These are phyloP conservation scores for Gasterosteus nipponicus DNA, from an alignment of 2,113 vertebrate genomes.

Conservation along the genomic window DNA sequence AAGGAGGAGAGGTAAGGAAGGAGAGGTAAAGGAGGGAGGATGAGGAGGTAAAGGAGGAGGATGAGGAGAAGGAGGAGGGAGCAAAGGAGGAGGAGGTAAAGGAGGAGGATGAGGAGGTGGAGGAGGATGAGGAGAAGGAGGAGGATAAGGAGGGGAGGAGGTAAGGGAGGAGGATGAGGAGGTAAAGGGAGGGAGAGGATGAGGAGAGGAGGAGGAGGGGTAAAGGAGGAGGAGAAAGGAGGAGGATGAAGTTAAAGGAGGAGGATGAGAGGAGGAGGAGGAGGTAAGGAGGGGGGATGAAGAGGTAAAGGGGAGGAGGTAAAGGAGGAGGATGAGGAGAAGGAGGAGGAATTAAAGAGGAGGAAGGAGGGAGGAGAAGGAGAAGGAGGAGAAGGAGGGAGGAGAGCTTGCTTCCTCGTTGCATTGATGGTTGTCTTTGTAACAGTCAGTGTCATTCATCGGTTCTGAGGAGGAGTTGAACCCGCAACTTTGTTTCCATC, in stretches of 20 bases:
- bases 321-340: background rate
- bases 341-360: too few species aligned
- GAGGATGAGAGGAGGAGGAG: background rate
- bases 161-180: too few species aligned
- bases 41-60: too few species aligned
- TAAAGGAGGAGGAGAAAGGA: background rate
- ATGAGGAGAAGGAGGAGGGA: too few species aligned
- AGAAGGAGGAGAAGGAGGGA: too few species aligned
- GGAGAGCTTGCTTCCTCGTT: conserved; percentile 75
- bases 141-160: too few species aligned
- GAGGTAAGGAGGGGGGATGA: background rate
- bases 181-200: too few species aligned
- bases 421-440: conserved; percentile 82
- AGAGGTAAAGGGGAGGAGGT: background rate
- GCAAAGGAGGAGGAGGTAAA: too few species aligned
- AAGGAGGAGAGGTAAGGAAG: too few species aligned
- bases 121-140: too few species aligned
- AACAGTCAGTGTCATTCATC: conserved; percentile 90
- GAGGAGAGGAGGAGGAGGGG: background rate
- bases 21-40: too few species aligned
- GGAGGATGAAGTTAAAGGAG: background rate
- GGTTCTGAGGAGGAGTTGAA: conserved; percentile 85
- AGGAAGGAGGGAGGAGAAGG: background rate
- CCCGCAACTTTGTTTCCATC: conserved; percentile 83
- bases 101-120: too few species aligned